A percentile compares a stretch with the other conserved stretches of the same genome.
phyloP scores from a whole-genome alignment of 2,888 invertebrate genomes.

The Julus scanicus region DNA sequence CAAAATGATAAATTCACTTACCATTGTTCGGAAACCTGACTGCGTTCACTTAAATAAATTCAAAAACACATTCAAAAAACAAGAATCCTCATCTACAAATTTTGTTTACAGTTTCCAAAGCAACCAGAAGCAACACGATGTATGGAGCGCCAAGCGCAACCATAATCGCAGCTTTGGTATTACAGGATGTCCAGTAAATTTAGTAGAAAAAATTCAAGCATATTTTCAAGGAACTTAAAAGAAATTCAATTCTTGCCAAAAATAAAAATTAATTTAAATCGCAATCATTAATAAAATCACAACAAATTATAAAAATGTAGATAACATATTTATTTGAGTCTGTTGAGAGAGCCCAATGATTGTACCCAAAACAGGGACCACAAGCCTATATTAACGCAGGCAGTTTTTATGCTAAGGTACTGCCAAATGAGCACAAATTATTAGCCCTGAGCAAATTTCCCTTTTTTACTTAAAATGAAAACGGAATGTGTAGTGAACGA shows the following conservation, averaged over 20 bases:
- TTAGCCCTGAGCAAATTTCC: neutral
- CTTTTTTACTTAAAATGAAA: neutral
- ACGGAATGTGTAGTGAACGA: neutral
- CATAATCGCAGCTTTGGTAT: neutral
- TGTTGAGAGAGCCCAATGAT: neutral
- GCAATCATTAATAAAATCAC: too few relatives aligned
- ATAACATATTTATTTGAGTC: too few relatives aligned
- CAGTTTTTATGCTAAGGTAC: neutral
- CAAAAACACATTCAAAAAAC: neutral
- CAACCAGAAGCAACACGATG: neutral
- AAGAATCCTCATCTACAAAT: neutral
- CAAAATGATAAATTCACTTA: neutral
- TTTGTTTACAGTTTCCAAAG: slow-evolving; percentile 41
- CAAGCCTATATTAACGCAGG: neutral
- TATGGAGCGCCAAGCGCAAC: neutral
- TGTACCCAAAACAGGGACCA: neutral
- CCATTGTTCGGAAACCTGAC: neutral
- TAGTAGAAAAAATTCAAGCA: too few relatives aligned
- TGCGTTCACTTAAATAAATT: too few relatives aligned
- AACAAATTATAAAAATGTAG: too few relatives aligned
- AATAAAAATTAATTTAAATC: too few relatives aligned
- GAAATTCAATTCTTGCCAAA: too few relatives aligned
- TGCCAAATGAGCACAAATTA: too few relatives aligned
- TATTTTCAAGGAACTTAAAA: too few relatives aligned
- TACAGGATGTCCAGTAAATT: too few relatives aligned